Evolutionary conservation across 2,888 invertebrate species (phyloP).

Genomic region (Eucriotettix oculatus): DNA sequence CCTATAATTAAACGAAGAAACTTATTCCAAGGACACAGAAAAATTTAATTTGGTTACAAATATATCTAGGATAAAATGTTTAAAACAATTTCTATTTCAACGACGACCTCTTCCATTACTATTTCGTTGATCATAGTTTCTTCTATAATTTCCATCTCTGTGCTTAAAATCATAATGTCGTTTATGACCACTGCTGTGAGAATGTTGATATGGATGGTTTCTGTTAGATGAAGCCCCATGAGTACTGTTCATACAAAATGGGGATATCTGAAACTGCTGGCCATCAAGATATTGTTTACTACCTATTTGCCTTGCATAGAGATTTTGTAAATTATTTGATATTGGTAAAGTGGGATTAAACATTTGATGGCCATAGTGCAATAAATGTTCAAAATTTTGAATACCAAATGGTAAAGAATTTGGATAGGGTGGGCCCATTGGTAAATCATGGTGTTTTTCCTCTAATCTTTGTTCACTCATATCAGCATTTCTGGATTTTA

Average conservation of each 20-base stretch:
- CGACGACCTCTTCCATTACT: neutral
- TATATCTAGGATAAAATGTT: too few species aligned
- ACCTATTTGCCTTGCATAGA: too few species aligned
- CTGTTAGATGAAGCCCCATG: neutral
- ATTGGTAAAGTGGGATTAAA: neutral
- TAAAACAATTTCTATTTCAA: too few species aligned
- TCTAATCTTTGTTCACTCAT: neutral
- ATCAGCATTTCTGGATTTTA: conserved; percentile 25
- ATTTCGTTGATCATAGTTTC: neutral
- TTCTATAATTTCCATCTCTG: neutral
- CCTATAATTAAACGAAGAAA: too few species aligned
- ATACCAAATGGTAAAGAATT: neutral
- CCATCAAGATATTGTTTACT: too few species aligned
- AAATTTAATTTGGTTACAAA: too few species aligned
- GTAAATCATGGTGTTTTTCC: neutral
- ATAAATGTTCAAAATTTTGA: neutral
- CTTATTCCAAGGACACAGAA: too few species aligned
- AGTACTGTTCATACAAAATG: neutral
- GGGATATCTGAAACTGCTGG: neutral
- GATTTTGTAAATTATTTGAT: too few species aligned
- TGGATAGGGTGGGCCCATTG: neutral
- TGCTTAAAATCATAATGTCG: neutral
- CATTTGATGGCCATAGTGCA: neutral
- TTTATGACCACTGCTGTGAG: too few species aligned
- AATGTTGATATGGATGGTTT: neutral